Conservation (phyloP, 2,888 invertebrate genomes). For the Acronicta aceris region DNA sequence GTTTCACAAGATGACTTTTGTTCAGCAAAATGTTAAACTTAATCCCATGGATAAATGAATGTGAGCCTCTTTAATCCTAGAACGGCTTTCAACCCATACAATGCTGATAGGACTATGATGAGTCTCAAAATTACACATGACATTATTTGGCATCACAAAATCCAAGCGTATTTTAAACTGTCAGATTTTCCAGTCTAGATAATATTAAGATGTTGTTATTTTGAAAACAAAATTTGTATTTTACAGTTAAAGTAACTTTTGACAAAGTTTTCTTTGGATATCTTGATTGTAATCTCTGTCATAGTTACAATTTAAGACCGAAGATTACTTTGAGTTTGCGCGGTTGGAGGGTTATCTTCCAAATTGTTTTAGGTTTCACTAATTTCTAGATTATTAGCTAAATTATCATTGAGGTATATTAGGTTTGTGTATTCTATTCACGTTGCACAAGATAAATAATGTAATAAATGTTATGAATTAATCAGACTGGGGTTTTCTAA, state of each 20-base stretch:
- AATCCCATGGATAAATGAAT: conserved; percentile 37
- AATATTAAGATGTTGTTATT: conserved; percentile 25
- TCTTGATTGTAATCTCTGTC: conserved; percentile 34
- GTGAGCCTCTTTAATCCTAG: conserved; percentile 33
- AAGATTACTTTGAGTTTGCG: conserved; percentile 24
- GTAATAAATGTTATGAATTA: too few relatives aligned
- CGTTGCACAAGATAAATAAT: too few relatives aligned
- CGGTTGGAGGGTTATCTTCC: conserved; percentile 26
- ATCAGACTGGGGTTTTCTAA: too few relatives aligned
- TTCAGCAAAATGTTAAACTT: conserved; percentile 21
- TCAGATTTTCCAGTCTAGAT: background rate
- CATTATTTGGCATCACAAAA: conserved; percentile 6
- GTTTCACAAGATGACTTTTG: conserved; percentile 40
- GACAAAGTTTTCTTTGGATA: conserved; percentile 19
- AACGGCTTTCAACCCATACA: background rate
- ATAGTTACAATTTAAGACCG: conserved; percentile 18
- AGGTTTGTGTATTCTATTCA: too few relatives aligned
- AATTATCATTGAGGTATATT: conserved; percentile 2
- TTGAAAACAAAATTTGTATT: conserved; percentile 25
- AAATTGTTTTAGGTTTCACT: conserved; percentile 10
- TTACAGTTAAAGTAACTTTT: conserved; percentile 23
- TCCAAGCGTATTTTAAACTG: conserved; percentile 20
- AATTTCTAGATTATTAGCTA: conserved; percentile 9
- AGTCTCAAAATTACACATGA: conserved; percentile 7
- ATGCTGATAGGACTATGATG: conserved; percentile 14